phyloP scores from a whole-genome alignment of 2,797 vertebrate genomes.

The Bradypodion pumilum region DNA sequence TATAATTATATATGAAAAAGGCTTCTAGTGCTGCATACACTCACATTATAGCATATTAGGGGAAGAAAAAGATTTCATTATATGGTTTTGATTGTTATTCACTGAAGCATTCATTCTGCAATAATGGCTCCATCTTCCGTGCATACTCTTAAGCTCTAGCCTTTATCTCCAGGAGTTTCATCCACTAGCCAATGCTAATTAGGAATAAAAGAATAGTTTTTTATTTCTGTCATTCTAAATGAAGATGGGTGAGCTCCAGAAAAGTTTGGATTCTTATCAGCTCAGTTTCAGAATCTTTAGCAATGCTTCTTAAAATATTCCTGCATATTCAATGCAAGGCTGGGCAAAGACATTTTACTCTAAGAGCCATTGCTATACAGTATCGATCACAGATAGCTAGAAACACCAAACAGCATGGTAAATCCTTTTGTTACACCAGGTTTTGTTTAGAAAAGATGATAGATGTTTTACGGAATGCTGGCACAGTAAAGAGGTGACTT shows the following conservation, averaged over 20 bases:
- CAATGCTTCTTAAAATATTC: background rate
- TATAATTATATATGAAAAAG: constrained; percentile 75
- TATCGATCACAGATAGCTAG: background rate
- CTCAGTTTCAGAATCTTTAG: constrained; percentile 34
- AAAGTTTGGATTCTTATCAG: constrained; percentile 59
- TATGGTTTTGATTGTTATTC: constrained; percentile 72
- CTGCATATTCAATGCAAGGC: background rate
- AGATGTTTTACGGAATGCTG: background rate
- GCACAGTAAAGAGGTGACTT: background rate
- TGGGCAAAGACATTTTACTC: background rate
- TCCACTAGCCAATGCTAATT: constrained; percentile 63
- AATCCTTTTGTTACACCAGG: background rate
- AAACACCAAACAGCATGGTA: background rate
- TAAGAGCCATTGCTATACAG: background rate
- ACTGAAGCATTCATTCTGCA: constrained; percentile 72
- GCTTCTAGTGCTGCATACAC: constrained; percentile 66
- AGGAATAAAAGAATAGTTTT: constrained; percentile 64
- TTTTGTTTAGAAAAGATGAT: background rate
- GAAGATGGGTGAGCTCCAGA: constrained; percentile 58
- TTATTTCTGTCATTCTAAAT: constrained; percentile 63
- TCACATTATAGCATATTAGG: constrained; percentile 71
- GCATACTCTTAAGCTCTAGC: constrained; percentile 65
- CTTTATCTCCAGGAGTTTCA: constrained; percentile 64
- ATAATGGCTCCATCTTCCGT: constrained; percentile 60
- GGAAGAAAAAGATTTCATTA: constrained; percentile 71